These are phyloP conservation scores for Oceanodroma leucorhoa DNA, from an alignment of 2,797 vertebrate species.

Conservation along the genomic window DNA sequence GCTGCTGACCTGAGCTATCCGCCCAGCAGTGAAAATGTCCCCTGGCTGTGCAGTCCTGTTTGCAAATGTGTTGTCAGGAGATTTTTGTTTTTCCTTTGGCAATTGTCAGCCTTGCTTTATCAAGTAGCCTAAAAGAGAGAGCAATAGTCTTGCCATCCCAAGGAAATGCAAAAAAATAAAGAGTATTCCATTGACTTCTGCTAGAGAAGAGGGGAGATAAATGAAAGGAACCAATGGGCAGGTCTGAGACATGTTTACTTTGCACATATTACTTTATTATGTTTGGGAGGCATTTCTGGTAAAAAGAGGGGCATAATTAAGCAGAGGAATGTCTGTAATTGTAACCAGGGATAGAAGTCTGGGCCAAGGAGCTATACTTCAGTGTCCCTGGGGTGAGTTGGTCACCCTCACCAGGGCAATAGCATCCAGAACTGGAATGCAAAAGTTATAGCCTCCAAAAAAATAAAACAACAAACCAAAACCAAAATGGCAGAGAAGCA, in stretches of 20 bases:
- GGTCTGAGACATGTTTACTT: background rate
- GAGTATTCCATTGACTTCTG: background rate
- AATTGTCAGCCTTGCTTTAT: background rate
- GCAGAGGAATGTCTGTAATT: background rate
- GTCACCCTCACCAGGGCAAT: background rate
- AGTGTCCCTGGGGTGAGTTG: background rate
- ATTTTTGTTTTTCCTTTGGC: background rate
- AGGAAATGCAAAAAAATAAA: background rate
- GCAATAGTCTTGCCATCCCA: background rate
- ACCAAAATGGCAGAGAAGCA: background rate
- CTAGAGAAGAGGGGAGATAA: background rate
- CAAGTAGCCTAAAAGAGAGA: background rate
- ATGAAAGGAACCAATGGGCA: background rate
- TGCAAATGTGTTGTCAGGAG: background rate
- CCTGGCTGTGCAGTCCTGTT: background rate
- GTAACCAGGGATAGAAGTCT: background rate
- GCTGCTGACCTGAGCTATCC: background rate
- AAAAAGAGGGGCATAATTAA: background rate
- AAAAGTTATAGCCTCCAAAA: background rate
- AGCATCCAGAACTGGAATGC: background rate
- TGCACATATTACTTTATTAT: background rate
- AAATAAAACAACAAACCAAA: background rate
- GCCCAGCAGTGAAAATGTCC: background rate
- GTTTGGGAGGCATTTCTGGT: background rate
- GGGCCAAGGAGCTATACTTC: background rate